Evolutionary conservation across 2,113 vertebrate species (phyloP), one percentile per base, ranked within the genome.

Genomic region (Centrocercus urophasianus): DNA sequence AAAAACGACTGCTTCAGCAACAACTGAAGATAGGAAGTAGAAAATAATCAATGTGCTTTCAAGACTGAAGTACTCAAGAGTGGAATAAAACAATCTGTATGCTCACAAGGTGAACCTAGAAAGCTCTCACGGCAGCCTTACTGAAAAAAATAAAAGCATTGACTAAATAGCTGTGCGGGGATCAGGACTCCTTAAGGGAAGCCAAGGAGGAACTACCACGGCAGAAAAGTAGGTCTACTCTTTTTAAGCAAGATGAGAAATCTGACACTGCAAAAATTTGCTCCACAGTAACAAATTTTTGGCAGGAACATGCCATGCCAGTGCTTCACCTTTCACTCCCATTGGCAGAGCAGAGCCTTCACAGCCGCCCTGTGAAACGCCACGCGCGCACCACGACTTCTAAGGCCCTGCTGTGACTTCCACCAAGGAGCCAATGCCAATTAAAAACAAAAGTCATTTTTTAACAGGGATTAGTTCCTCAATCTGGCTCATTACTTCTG

Each of bases 1-100:
- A 86, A 91, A 93, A 95, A 86, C 78, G 0, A 84, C 86, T 91
- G 72, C 40, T 93, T 95, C 83, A 95, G 91, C 93, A 95, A 69
- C 47, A 81, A 52, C 32, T 54, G 47, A 74, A 91, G 65, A 61
- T 24, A 89, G 60, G 43, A 89, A 78, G 20, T 50, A 86, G 48
- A 17, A 34, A 91, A 81, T 65, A 91, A 75, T 17, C 71, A 47
- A 17, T 15, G 13, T 52, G n/a, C 36, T 72, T 94, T 93, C 48
- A 86, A 69, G 27, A 83, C 11, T 30, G 22, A 86, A 57, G 43
- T 32, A 10, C 27, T 25, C 47, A 67, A n/a, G 8, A 80, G 32
- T 28, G 12, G 70, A 90, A 82, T 56, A 59, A 88, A 90, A 92
- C 24, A 73, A 45, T 52, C 34, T 90, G 32, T 59, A n/a, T 32